Conservation (phyloP, 2,797 vertebrate species). For the Octomys mimax region DNA sequence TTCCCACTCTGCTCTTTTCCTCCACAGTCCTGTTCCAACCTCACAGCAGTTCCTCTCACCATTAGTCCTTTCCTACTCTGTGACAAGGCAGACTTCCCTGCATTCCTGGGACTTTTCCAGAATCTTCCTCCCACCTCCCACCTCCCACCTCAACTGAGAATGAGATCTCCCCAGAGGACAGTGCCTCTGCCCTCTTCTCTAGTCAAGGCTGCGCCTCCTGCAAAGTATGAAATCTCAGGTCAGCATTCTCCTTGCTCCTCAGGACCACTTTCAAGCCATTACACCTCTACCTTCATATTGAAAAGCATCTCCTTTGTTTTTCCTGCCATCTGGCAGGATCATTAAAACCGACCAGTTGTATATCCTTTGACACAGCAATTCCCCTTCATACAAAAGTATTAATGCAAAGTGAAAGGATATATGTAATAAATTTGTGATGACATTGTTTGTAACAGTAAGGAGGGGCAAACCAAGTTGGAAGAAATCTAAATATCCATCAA, state of each 20-base stretch:
- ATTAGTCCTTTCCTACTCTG: not conserved
- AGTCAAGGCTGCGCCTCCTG: not conserved
- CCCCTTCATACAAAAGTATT: slow-evolving; percentile 54
- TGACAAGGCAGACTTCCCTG: not conserved
- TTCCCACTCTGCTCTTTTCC: not conserved
- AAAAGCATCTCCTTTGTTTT: slow-evolving; percentile 43
- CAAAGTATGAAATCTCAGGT: slow-evolving; percentile 33
- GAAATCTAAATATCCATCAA: slow-evolving; percentile 56
- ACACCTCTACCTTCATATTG: not conserved
- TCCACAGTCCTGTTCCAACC: not conserved
- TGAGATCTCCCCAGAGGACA: slow-evolving; percentile 51
- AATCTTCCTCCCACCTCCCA: not conserved
- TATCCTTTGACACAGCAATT: slow-evolving; percentile 65
- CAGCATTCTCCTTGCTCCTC: not conserved
- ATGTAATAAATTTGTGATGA: slow-evolving; percentile 10
- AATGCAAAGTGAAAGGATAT: slow-evolving; percentile 27
- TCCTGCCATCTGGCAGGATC: slow-evolving; percentile 44
- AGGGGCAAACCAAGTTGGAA: not conserved
- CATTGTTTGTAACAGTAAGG: not conserved
- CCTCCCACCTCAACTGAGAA: slow-evolving; percentile 64
- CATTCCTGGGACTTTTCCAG: not conserved
- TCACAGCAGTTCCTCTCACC: not conserved
- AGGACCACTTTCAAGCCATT: slow-evolving; percentile 55
- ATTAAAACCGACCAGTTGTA: slow-evolving; percentile 46
- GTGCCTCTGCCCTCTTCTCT: not conserved